Percentiles rank a stretch among this genome's conserved stretches.
Conservation (phyloP, 2,113 vertebrate genomes). For the Petrocephalus zakoni region DNA sequence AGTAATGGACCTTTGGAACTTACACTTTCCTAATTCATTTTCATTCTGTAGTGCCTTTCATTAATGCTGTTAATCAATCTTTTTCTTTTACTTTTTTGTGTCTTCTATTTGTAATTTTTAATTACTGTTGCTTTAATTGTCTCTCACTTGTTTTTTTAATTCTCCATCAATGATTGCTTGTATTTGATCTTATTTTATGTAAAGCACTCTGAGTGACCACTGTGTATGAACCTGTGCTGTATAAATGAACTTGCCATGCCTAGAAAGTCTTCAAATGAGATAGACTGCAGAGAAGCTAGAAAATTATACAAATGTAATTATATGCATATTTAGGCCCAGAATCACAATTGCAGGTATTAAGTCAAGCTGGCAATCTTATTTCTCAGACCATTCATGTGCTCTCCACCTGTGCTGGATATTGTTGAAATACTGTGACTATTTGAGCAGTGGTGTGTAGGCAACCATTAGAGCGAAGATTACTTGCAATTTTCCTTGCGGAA, state of each 20-base stretch:
- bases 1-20: background rate
- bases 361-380: background rate
- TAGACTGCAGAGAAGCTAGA: background rate
- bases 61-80: background rate
- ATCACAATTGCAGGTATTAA: background rate
- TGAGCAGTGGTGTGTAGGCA: background rate
- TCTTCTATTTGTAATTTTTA: background rate
- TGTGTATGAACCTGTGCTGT: background rate
- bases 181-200: background rate
- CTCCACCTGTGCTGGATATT: background rate
- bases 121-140: background rate
- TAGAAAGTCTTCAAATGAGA: background rate
- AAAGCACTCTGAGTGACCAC: background rate
- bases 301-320: background rate
- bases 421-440: background rate
- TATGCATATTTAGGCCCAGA: background rate
- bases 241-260: background rate
- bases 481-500: slow-evolving; percentile 15
- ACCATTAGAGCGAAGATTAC: slow-evolving; percentile 20
- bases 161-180: background rate
- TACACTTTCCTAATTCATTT: background rate
- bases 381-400: background rate
- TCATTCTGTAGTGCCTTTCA: background rate
- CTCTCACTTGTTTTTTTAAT: background rate
- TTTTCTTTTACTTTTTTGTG: background rate